phyloP scores from a whole-genome alignment of 2,888 invertebrate species.

The Mythimna lalbum region DNA sequence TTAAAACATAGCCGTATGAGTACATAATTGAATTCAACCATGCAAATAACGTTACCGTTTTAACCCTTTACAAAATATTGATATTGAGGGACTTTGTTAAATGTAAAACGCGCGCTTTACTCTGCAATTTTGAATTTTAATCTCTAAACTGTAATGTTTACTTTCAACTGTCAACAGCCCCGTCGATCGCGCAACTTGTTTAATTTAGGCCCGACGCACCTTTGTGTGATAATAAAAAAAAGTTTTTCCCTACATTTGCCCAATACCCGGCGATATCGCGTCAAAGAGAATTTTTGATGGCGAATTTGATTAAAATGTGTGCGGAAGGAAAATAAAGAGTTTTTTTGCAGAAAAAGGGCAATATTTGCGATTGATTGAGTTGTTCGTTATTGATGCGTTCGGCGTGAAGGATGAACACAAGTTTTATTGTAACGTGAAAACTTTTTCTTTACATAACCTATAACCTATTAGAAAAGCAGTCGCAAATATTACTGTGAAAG shows the following conservation, averaged over 20 bases:
- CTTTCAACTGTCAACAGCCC: conserved; percentile 59
- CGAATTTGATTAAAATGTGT: conserved; percentile 67
- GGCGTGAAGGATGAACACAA: not conserved
- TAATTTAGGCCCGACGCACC: conserved; percentile 79
- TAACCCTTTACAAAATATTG: conserved; percentile 76
- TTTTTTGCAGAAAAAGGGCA: conserved; percentile 41
- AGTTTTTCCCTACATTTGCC: conserved; percentile 70
- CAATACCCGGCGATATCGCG: conserved; percentile 68
- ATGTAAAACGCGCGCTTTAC: conserved; percentile 56
- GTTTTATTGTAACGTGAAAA: not conserved
- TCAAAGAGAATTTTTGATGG: conserved; percentile 70
- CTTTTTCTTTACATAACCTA: not conserved
- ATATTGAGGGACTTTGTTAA: conserved; percentile 73
- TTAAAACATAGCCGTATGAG: conserved; percentile 57
- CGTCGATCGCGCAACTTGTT: conserved; percentile 72
- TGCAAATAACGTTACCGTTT: conserved; percentile 72
- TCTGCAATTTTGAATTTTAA: conserved; percentile 67
- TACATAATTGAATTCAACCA: conserved; percentile 72
- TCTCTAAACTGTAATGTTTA: conserved; percentile 64
- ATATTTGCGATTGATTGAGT: conserved; percentile 37
- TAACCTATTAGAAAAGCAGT: not conserved
- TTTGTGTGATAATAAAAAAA: conserved; percentile 79
- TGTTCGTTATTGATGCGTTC: conserved; percentile 18
- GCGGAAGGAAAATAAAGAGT: conserved; percentile 56
- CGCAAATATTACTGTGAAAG: not conserved